These are phyloP conservation scores for Clarias pachynema DNA, from an alignment of 2,797 vertebrate genomes.

Conservation along the genomic window DNA sequence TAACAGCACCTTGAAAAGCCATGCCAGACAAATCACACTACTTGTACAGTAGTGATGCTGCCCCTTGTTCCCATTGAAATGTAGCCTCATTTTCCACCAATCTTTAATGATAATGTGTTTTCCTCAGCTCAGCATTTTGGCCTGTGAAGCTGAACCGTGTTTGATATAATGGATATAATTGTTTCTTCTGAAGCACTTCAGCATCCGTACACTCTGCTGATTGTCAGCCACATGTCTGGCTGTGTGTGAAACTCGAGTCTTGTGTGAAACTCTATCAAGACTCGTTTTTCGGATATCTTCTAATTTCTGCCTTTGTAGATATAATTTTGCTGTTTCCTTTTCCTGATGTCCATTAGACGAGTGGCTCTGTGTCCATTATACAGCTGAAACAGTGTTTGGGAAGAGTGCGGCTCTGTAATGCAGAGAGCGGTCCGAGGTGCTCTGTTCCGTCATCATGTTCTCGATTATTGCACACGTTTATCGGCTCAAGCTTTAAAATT, in stretches of 20 bases:
- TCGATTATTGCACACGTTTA: background rate
- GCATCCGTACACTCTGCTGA: background rate
- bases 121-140: background rate
- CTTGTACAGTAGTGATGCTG: no score
- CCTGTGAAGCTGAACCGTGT: background rate
- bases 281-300: background rate
- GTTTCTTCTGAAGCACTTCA: background rate
- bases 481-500: background rate
- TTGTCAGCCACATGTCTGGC: background rate
- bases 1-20: no score
- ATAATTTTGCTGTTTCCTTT: conserved; percentile 10
- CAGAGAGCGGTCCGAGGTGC: background rate
- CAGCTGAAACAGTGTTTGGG: background rate
- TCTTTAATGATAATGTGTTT: background rate
- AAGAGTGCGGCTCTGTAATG: background rate
- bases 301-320: conserved; percentile 4
- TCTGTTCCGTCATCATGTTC: background rate
- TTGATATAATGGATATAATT: background rate
- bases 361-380: background rate
- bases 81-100: background rate
- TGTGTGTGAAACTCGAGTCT: background rate
- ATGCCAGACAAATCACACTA: no score
- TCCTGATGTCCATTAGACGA: conserved; percentile 14
- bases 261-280: background rate
- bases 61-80: background rate